Evolutionary conservation across 2,888 invertebrate species (phyloP).

Genomic region (Clistopyga incitator): DNA sequence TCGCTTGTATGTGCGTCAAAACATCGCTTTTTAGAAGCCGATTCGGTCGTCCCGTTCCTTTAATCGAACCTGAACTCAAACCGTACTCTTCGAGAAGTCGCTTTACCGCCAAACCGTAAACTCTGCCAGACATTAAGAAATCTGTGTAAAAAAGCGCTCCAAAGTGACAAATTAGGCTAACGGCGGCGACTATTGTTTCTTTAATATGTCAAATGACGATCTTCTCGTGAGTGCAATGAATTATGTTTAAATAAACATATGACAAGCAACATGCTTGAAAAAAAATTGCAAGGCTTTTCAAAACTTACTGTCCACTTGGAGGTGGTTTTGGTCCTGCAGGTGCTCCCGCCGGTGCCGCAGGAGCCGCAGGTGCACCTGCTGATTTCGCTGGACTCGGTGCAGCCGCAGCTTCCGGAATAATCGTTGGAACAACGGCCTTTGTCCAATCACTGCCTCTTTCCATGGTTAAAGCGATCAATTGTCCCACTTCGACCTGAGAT

Average conservation of each 20-base stretch:
- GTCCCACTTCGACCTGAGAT: conserved; percentile 85
- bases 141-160: neutral
- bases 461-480: conserved; percentile 87
- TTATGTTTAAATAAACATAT: too few species aligned
- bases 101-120: conserved; percentile 87
- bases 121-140: conserved; percentile 71
- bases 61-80: conserved; percentile 83
- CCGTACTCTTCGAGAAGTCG: conserved; percentile 87
- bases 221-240: too few species aligned
- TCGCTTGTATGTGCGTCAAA: conserved; percentile 83
- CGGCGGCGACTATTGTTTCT: too few species aligned
- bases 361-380: conserved; percentile 30
- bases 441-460: conserved; percentile 88
- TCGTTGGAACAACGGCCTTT: conserved; percentile 83
- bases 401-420: conserved; percentile 47
- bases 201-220: too few species aligned
- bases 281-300: too few species aligned
- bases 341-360: conserved; percentile 57
- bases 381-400: conserved; percentile 59
- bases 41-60: conserved; percentile 87
- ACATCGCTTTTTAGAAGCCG: conserved; percentile 87
- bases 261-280: too few species aligned
- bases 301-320: conserved; percentile 79
- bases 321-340: conserved; percentile 66
- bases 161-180: too few species aligned